phyloP scores from a whole-genome alignment of 2,797 vertebrate species.

The Gadopsis bispinosus region DNA sequence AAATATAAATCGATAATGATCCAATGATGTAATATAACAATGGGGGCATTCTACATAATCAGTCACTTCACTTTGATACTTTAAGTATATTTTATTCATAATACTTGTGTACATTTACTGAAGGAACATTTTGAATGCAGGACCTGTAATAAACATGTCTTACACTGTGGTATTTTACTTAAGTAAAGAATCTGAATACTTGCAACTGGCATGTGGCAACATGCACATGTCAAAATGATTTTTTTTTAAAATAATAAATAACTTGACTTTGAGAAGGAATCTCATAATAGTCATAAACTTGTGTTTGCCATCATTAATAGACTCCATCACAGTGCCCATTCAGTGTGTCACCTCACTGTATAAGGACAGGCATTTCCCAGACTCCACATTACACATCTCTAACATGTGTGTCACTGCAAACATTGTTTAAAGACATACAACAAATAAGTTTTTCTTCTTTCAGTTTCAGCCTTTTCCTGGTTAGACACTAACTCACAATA shows the following conservation, averaged over 20 bases:
- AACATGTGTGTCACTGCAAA: background rate
- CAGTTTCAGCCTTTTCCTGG: conserved; percentile 5
- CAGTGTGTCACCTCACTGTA: background rate
- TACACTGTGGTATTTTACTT: background rate
- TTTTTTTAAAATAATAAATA: background rate
- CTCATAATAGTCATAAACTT: background rate
- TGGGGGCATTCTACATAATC: background rate
- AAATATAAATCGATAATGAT: background rate
- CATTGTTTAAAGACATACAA: conserved; percentile 41
- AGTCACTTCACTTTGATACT: background rate
- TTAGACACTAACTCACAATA: conserved; percentile 28
- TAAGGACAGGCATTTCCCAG: background rate
- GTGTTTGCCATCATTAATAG: conserved; percentile 5
- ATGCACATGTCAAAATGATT: background rate
- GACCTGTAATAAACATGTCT: background rate
- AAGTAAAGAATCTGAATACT: background rate
- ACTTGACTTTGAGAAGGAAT: background rate
- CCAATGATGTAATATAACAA: background rate
- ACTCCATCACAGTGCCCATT: background rate
- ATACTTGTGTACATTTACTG: too few relatives aligned
- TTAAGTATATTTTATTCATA: background rate
- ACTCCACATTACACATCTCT: conserved; percentile 5
- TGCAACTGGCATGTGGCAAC: background rate
- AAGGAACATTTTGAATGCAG: background rate
- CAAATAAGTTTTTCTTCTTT: conserved; percentile 24